Evolutionary conservation across 2,113 vertebrate genomes (phyloP).

Genomic region (Ahaetulla prasina): DNA sequence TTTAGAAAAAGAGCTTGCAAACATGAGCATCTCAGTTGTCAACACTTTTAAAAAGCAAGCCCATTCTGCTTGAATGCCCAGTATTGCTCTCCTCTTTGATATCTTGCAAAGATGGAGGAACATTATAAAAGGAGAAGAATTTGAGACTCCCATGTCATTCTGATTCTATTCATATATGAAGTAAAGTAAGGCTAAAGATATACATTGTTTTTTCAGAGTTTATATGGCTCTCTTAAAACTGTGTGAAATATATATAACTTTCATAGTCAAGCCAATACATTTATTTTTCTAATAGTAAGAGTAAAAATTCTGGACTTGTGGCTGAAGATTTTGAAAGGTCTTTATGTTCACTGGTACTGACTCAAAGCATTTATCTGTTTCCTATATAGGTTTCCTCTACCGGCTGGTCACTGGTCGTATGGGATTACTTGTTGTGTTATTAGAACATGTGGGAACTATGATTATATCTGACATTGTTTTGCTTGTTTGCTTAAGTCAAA

Average conservation of each 20-base stretch:
- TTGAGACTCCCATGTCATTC: slow-evolving; percentile 31
- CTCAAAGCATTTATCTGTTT: neutral
- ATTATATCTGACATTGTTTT: neutral
- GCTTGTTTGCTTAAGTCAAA: neutral
- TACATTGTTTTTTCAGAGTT: slow-evolving; percentile 50
- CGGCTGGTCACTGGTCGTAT: neutral
- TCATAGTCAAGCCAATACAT: slow-evolving; percentile 26
- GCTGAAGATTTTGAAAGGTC: neutral
- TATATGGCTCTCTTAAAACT: slow-evolving; percentile 45
- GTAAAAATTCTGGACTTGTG: neutral
- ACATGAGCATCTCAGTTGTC: slow-evolving; percentile 46
- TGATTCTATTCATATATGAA: slow-evolving; percentile 45
- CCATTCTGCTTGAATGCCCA: slow-evolving; percentile 27
- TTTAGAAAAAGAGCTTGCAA: neutral
- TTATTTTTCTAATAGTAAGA: slow-evolving; percentile 32
- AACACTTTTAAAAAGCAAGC: slow-evolving; percentile 45
- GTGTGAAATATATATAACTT: slow-evolving; percentile 45
- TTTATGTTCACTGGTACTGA: neutral
- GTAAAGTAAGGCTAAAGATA: slow-evolving; percentile 43
- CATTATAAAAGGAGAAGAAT: slow-evolving; percentile 13
- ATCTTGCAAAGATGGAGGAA: neutral
- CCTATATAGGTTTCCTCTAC: neutral
- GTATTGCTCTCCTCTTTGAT: neutral
- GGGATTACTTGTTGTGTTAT: neutral
- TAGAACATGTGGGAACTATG: neutral